phyloP scores from a whole-genome alignment of 2,113 vertebrate genomes.

The Neolamprologus tretocephalus region DNA sequence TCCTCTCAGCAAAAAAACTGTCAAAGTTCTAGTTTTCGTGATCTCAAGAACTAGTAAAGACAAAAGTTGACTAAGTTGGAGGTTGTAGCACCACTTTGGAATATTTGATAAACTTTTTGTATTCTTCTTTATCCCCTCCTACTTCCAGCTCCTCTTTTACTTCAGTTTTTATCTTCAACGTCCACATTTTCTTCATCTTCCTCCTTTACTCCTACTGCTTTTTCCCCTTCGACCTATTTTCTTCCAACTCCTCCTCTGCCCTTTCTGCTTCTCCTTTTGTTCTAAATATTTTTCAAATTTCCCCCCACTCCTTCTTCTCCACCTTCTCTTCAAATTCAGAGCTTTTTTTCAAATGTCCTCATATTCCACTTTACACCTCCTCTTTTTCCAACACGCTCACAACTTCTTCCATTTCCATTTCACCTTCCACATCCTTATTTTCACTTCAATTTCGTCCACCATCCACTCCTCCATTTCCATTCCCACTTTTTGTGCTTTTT shows the following conservation, averaged over 20 bases:
- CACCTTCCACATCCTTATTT: not conserved
- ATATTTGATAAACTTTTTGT: not conserved
- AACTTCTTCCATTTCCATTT: not conserved
- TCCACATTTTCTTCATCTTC: not conserved
- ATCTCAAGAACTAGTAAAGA: not conserved
- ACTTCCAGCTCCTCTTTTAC: not conserved
- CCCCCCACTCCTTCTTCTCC: not conserved
- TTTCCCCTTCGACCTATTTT: not conserved
- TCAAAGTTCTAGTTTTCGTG: not conserved
- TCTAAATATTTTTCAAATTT: not conserved
- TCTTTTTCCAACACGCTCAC: not conserved
- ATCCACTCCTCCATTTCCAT: not conserved
- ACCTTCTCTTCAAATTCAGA: not conserved
- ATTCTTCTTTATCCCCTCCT: not conserved
- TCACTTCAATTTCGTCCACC: not conserved
- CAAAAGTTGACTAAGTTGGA: not conserved
- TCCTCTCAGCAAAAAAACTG: not conserved
- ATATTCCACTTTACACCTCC: not conserved
- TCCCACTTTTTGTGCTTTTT: not conserved
- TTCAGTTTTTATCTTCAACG: not conserved
- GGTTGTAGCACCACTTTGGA: not conserved
- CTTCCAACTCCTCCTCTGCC: not conserved
- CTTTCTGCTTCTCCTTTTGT: not conserved
- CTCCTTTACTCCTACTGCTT: not conserved
- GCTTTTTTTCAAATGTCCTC: not conserved